Conservation (phyloP, 2,888 invertebrate genomes). For the Nesidiocoris tenuis region DNA sequence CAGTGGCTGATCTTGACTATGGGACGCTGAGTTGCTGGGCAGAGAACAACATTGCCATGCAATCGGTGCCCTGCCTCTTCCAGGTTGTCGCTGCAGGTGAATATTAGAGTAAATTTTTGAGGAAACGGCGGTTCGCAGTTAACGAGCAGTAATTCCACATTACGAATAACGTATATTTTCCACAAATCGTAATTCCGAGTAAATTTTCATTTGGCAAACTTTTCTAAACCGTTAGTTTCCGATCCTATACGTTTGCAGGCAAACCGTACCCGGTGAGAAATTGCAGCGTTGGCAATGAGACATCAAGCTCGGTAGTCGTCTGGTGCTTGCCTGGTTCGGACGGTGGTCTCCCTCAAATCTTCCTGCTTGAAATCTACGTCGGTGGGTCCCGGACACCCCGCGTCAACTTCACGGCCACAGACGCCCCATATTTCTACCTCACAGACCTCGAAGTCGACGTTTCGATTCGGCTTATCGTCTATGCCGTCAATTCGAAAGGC, state of each 20-base stretch:
- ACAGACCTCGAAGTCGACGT: constrained; percentile 77
- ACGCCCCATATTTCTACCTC: constrained; percentile 70
- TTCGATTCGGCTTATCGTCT: constrained; percentile 73
- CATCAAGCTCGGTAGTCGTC: constrained; percentile 77
- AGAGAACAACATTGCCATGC: constrained; percentile 78
- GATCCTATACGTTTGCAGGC: too few species aligned
- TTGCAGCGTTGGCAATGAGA: constrained; percentile 81
- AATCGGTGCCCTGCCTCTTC: constrained; percentile 80
- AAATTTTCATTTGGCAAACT: too few species aligned
- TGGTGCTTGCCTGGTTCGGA: constrained; percentile 82
- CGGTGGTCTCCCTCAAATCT: constrained; percentile 83
- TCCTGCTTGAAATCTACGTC: constrained; percentile 74
- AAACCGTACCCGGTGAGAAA: constrained; percentile 82
- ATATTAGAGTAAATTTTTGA: constrained; percentile 49
- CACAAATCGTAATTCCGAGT: too few species aligned
- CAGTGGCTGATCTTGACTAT: constrained; percentile 72
- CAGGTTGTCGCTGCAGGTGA: constrained; percentile 86
- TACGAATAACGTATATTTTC: too few species aligned
- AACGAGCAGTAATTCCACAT: too few species aligned
- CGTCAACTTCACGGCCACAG: constrained; percentile 65
- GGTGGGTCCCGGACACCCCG: constrained; percentile 53
- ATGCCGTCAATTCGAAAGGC: constrained; percentile 80
- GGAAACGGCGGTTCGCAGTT: too few species aligned
- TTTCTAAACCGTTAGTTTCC: too few species aligned
- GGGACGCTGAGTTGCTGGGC: constrained; percentile 87